These are phyloP conservation scores for Oncorhynchus kisutch DNA, from an alignment of 2,113 vertebrate genomes.

Conservation along the genomic window DNA sequence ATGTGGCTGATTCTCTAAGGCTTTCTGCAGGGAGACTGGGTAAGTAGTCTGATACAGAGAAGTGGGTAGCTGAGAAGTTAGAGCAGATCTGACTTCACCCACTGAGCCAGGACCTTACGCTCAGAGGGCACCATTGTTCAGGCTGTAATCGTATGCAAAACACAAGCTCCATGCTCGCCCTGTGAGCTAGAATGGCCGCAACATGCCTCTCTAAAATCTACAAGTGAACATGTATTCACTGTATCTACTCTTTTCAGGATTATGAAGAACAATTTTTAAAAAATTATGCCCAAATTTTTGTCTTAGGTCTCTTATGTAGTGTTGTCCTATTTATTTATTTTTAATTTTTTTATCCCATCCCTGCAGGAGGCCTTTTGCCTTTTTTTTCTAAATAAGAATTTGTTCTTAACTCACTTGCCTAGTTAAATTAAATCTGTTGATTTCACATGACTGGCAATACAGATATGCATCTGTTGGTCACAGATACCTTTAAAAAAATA, in stretches of 20 bases:
- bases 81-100: constrained; percentile 3
- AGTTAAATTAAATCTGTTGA: no score
- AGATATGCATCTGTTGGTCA: no score
- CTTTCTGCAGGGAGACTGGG: not conserved
- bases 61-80: not conserved
- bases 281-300: no score
- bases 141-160: constrained; percentile 24
- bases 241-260: not conserved
- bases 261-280: not conserved
- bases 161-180: not conserved
- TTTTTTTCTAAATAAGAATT: no score
- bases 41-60: not conserved
- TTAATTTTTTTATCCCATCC: no score
- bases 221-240: not conserved
- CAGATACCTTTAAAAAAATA: no score
- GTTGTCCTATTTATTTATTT: no score
- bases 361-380: no score
- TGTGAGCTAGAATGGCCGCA: constrained; percentile 5
- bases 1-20: not conserved
- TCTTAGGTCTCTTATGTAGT: no score
- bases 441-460: no score
- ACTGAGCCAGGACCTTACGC: not conserved
- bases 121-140: constrained; percentile 15
- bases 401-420: no score
- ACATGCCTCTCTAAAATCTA: not conserved